These are phyloP conservation scores for Leptarthrus brevirostris DNA, from an alignment of 2,888 invertebrate genomes.

Conservation along the genomic window DNA sequence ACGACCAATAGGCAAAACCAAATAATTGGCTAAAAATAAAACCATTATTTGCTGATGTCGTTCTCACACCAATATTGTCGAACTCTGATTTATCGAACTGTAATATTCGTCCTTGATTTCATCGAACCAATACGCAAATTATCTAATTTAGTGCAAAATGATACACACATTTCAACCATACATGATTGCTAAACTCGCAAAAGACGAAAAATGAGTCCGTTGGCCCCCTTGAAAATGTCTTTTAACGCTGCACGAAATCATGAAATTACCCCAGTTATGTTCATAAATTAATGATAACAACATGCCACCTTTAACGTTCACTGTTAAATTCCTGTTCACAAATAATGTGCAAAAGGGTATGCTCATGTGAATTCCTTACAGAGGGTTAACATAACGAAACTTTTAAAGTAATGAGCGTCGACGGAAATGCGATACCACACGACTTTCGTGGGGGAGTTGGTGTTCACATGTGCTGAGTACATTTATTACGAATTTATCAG, in stretches of 20 bases:
- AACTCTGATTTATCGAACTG: not conserved
- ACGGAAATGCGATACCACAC: no score
- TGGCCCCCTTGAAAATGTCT: not conserved
- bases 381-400: no score
- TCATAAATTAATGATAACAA: slow-evolving; percentile 21
- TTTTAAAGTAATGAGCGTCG: no score
- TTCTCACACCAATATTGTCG: not conserved
- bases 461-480: slow-evolving; percentile 21
- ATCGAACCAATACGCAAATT: slow-evolving; percentile 16
- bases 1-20: no score
- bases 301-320: no score
- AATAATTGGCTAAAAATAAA: not conserved
- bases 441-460: no score
- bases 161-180: slow-evolving; percentile 7
- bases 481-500: slow-evolving; percentile 14
- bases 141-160: slow-evolving; percentile 10
- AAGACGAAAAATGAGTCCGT: not conserved
- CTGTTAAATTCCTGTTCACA: no score
- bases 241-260: not conserved
- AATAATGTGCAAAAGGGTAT: no score
- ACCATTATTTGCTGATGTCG: not conserved
- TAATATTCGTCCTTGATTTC: slow-evolving; percentile 14
- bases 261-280: not conserved
- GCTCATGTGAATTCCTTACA: no score
- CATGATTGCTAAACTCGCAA: not conserved